Conservation (phyloP, 1,140 invertebrate species). For the Berghia stephanieae region DNA sequence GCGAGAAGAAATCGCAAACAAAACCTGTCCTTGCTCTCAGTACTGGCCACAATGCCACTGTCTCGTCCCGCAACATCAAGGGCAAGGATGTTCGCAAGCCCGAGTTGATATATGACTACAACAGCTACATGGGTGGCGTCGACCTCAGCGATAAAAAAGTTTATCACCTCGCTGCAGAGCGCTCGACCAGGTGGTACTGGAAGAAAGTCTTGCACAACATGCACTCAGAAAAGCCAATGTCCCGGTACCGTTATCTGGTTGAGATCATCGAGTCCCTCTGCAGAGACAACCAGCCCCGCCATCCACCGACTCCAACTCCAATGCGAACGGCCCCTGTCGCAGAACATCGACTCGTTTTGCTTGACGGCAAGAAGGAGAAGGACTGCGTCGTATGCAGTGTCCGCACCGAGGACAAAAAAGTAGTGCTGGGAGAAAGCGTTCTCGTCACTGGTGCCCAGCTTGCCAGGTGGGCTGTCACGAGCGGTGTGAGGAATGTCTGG, state of each 20-base stretch:
- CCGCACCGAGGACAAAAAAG: background rate
- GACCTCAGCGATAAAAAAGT: slow-evolving; percentile 29
- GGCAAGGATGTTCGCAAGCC: slow-evolving; percentile 20
- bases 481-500: slow-evolving; percentile 9
- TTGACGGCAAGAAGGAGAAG: slow-evolving; percentile 23
- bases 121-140: slow-evolving; percentile 25
- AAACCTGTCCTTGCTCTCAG: slow-evolving; percentile 22
- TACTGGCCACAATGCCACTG: slow-evolving; percentile 1
- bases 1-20: slow-evolving; percentile 19
- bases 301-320: background rate
- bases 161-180: slow-evolving; percentile 12
- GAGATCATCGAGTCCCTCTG: slow-evolving; percentile 16
- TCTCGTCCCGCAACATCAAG: background rate
- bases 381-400: slow-evolving; percentile 34
- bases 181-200: slow-evolving; percentile 24
- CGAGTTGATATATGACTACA: slow-evolving; percentile 26
- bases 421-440: background rate
- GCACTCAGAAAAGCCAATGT: background rate
- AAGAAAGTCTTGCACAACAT: slow-evolving; percentile 24
- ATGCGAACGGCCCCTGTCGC: background rate
- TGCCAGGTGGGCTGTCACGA: slow-evolving; percentile 14
- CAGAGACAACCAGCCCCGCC: background rate
- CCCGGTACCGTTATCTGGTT: background rate
- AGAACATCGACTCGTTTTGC: background rate
- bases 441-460: slow-evolving; percentile 30